A percentile compares a stretch with the other conserved stretches of the same genome.
Evolutionary conservation across 2,888 invertebrate species (phyloP).

Genomic region (Eupithecia subumbrata): DNA sequence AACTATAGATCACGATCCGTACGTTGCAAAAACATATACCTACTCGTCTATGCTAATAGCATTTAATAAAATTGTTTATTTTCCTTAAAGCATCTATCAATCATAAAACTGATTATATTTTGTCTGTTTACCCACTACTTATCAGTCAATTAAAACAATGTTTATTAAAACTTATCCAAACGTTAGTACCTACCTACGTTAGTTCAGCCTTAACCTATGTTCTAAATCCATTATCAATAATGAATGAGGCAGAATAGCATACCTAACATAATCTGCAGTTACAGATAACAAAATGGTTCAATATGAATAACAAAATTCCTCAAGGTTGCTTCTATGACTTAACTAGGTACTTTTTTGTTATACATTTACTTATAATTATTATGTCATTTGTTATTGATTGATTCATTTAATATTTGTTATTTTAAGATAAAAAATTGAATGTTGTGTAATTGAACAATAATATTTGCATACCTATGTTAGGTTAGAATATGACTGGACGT

Average conservation of each 20-base stretch:
- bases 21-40: too few relatives aligned
- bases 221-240: conserved; percentile 49
- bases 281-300: not conserved
- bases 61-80: not conserved
- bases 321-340: not conserved
- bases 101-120: not conserved
- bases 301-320: not conserved
- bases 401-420: too few relatives aligned
- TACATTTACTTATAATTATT: too few relatives aligned
- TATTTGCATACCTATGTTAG: too few relatives aligned
- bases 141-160: conserved; percentile 3
- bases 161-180: not conserved
- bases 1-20: not conserved
- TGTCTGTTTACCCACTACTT: not conserved
- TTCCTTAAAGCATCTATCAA: not conserved
- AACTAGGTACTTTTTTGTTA: not conserved
- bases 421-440: too few relatives aligned
- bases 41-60: too few relatives aligned
- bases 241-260: not conserved
- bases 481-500: too few relatives aligned
- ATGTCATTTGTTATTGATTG: too few relatives aligned
- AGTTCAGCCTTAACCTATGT: conserved; percentile 53
- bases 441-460: too few relatives aligned
- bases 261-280: not conserved
- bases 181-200: not conserved